These are phyloP conservation scores for Pontoporia blainvillei DNA, from an alignment of 2,113 vertebrate species.

Conservation along the genomic window DNA sequence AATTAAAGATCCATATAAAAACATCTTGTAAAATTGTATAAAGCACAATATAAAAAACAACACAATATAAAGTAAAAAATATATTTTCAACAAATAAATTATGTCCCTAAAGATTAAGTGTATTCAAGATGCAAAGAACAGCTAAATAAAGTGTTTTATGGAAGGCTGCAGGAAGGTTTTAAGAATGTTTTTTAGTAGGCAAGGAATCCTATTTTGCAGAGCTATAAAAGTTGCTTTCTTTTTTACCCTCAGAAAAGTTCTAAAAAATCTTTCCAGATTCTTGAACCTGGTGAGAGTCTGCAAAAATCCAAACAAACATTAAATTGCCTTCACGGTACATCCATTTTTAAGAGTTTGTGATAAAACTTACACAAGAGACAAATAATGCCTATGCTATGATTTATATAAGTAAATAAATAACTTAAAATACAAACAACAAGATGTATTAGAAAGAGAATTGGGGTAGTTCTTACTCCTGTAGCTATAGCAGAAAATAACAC, in stretches of 20 bases:
- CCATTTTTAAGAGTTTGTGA: slow-evolving; percentile 47
- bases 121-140: slow-evolving; percentile 37
- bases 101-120: slow-evolving; percentile 25
- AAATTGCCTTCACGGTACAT: not conserved
- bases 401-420: slow-evolving; percentile 36
- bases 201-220: slow-evolving; percentile 58
- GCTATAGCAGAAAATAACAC: not conserved
- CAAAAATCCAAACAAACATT: slow-evolving; percentile 50
- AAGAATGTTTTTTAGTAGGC: slow-evolving; percentile 31
- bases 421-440: not conserved
- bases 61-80: slow-evolving; percentile 35
- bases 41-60: not conserved
- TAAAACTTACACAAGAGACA: slow-evolving; percentile 48
- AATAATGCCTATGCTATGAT: slow-evolving; percentile 20
- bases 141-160: slow-evolving; percentile 46
- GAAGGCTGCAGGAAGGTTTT: slow-evolving; percentile 33
- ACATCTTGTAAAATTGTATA: not conserved
- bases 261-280: slow-evolving; percentile 38
- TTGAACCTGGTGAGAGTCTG: slow-evolving; percentile 58
- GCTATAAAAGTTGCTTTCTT: slow-evolving; percentile 63
- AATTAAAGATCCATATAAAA: slow-evolving; percentile 26
- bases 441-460: not conserved
- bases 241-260: slow-evolving; percentile 53
- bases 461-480: not conserved
- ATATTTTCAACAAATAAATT: slow-evolving; percentile 48